phyloP scores from a whole-genome alignment of 2,888 invertebrate genomes.

The Campoletis raptor region DNA sequence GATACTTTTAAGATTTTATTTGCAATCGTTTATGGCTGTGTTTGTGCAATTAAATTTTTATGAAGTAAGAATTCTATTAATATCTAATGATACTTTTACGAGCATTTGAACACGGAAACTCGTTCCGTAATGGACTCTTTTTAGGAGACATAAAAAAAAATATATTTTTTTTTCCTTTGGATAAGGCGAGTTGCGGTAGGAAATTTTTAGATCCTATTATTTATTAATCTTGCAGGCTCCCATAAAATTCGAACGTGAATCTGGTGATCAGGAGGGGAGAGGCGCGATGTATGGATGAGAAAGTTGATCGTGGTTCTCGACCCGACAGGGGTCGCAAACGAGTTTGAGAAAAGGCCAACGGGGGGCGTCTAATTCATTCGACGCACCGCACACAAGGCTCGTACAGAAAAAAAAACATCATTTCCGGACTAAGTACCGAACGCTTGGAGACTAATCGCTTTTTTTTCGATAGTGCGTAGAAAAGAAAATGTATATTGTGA shows the following conservation, averaged over 20 bases:
- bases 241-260: constrained; percentile 58
- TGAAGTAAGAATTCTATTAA: neutral
- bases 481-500: neutral
- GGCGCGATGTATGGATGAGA: constrained; percentile 43
- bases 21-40: neutral
- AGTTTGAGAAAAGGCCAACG: constrained; percentile 58
- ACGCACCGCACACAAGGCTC: constrained; percentile 4
- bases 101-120: constrained; percentile 11
- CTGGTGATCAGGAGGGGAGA: constrained; percentile 27
- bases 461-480: neutral
- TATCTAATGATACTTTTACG: constrained; percentile 15
- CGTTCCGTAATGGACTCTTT: constrained; percentile 2
- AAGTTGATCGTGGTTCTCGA: constrained; percentile 34
- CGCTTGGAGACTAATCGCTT: constrained; percentile 28
- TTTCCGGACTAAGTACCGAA: constrained; percentile 51
- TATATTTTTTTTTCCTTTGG: neutral
- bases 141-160: constrained; percentile 12
- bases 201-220: constrained; percentile 4
- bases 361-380: constrained; percentile 64
- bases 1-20: neutral
- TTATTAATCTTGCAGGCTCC: constrained; percentile 10
- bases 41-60: neutral
- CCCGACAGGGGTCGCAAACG: constrained; percentile 45
- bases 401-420: constrained; percentile 40
- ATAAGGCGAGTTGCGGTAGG: neutral